Conservation (phyloP, 2,888 invertebrate genomes). For the Melinopterus prodromus region DNA sequence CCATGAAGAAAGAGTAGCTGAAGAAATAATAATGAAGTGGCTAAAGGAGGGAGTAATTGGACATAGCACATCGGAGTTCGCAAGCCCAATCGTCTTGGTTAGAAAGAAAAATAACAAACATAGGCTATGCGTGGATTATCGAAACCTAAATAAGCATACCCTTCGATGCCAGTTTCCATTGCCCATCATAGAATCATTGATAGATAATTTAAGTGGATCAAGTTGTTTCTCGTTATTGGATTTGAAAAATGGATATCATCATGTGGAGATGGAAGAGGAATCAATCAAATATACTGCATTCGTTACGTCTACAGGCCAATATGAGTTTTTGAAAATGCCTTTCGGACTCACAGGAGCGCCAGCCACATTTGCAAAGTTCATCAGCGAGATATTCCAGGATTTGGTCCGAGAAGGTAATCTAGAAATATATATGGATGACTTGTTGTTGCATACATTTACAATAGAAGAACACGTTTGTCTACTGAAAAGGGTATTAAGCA, state of each 20-base stretch:
- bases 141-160: constrained; percentile 11
- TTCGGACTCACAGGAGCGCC: constrained; percentile 46
- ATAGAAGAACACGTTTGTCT: constrained; percentile 38
- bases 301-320: constrained; percentile 41
- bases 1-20: no score
- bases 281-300: constrained; percentile 31
- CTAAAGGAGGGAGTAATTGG: no score
- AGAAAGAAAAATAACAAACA: no score
- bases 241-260: constrained; percentile 33
- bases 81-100: no score
- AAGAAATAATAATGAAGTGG: no score
- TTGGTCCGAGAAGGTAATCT: constrained; percentile 31
- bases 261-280: constrained; percentile 28
- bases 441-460: constrained; percentile 35
- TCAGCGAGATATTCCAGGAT: no score
- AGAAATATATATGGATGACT: constrained; percentile 41
- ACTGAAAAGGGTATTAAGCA: constrained; percentile 12
- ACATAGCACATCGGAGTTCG: no score
- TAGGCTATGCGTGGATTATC: constrained; percentile 15
- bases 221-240: constrained; percentile 26
- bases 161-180: constrained; percentile 8
- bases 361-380: constrained; percentile 42
- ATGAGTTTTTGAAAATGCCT: constrained; percentile 45
- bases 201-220: not conserved
- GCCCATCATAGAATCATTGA: constrained; percentile 13